Percentiles rank a stretch among this genome's conserved stretches.
These are phyloP conservation scores for Hetaerina titia DNA, from an alignment of 2,888 invertebrate species.

Conservation along the genomic window DNA sequence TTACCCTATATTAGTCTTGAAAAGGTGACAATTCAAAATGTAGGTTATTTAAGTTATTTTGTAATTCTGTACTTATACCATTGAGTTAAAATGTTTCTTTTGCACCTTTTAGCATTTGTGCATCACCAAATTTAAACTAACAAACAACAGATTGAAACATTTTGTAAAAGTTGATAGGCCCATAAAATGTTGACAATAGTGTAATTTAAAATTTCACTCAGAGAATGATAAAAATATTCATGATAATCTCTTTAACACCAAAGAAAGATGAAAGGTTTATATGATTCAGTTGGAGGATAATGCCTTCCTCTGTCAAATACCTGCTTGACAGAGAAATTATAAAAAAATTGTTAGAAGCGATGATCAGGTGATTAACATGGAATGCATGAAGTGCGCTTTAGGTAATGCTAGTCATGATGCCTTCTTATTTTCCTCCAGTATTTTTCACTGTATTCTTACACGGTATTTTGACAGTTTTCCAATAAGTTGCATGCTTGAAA, in stretches of 20 bases:
- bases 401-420: slow-evolving; percentile 20
- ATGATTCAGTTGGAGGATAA: no score
- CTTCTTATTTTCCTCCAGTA: slow-evolving; percentile 19
- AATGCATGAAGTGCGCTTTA: neutral
- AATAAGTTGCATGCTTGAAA: neutral
- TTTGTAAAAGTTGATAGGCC: neutral
- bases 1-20: no score
- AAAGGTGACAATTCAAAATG: no score
- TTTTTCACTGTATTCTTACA: neutral
- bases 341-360: neutral
- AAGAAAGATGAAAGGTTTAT: neutral
- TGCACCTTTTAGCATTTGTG: neutral
- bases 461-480: neutral
- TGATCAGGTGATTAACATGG: neutral
- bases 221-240: no score
- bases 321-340: neutral
- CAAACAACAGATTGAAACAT: neutral
- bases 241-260: no score
- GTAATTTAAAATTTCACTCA: neutral
- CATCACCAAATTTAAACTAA: neutral
- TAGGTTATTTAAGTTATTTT: neutral
- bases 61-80: neutral
- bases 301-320: neutral
- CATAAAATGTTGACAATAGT: neutral
- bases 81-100: neutral